Evolutionary conservation across 2,797 vertebrate species (phyloP).

Genomic region (Petrocephalus sullivani): DNA sequence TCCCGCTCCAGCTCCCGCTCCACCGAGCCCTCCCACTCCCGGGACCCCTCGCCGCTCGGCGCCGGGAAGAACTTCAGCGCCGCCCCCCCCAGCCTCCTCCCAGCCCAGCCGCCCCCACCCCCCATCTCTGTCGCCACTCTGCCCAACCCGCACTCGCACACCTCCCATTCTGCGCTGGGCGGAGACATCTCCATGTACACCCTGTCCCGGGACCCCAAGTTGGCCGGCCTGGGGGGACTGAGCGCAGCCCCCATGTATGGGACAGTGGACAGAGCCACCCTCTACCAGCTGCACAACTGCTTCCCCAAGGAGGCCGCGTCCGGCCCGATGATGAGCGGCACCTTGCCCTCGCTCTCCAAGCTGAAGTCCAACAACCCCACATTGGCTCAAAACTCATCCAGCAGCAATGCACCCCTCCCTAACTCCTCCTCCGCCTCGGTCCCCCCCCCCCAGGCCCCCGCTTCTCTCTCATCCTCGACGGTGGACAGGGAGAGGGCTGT

Average conservation of each 20-base stretch:
- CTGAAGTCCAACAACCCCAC: slow-evolving; percentile 75
- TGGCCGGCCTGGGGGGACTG: slow-evolving; percentile 50
- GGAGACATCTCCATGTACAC: slow-evolving; percentile 78
- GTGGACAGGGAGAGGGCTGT: slow-evolving; percentile 68
- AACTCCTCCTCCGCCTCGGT: slow-evolving; percentile 54
- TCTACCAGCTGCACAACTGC: slow-evolving; percentile 89
- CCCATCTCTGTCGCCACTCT: slow-evolving; percentile 86
- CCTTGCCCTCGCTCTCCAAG: slow-evolving; percentile 68
- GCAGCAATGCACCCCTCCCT: slow-evolving; percentile 63
- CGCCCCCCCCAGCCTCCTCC: slow-evolving; percentile 66
- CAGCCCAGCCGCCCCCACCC: slow-evolving; percentile 52
- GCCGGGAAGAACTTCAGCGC: slow-evolving; percentile 73
- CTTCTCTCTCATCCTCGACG: slow-evolving; percentile 66
- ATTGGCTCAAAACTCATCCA: slow-evolving; percentile 60
- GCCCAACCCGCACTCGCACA: slow-evolving; percentile 68
- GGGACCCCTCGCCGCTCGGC: slow-evolving; percentile 78
- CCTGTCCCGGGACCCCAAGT: slow-evolving; percentile 67
- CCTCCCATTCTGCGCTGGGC: slow-evolving; percentile 75
- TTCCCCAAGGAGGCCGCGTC: slow-evolving; percentile 74
- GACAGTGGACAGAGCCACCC: slow-evolving; percentile 69
- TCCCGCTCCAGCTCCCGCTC: slow-evolving; percentile 86
- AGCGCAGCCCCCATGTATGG: slow-evolving; percentile 58
- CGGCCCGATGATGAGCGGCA: slow-evolving; percentile 66
- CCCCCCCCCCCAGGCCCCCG: slow-evolving; percentile 60
- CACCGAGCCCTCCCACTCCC: slow-evolving; percentile 82